Conservation (phyloP, 1,140 invertebrate species). For the Ladona fulva region DNA sequence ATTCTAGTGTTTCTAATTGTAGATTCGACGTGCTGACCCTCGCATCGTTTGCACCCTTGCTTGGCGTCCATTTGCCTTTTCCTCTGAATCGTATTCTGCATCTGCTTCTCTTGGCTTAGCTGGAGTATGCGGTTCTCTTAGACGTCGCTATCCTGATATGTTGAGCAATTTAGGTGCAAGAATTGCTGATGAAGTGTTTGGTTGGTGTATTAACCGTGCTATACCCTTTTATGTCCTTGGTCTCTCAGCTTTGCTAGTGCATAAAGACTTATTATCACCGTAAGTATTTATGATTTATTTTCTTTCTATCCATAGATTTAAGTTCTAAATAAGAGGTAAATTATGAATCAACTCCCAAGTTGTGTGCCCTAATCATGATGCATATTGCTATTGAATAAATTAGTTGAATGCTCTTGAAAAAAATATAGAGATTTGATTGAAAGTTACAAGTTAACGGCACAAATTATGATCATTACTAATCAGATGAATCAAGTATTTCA, state of each 20-base stretch:
- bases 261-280: slow-evolving; percentile 57
- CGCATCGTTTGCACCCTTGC: slow-evolving; percentile 52
- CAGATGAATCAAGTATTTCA: too few species aligned
- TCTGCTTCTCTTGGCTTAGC: slow-evolving; percentile 21
- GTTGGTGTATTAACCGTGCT: slow-evolving; percentile 41
- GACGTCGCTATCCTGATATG: slow-evolving; percentile 24
- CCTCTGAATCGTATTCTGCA: slow-evolving; percentile 32
- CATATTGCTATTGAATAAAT: too few species aligned
- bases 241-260: slow-evolving; percentile 52
- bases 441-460: too few species aligned
- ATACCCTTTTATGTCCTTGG: slow-evolving; percentile 46
- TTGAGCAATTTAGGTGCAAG: slow-evolving; percentile 38
- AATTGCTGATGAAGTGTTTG: slow-evolving; percentile 43
- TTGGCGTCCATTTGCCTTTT: slow-evolving; percentile 49
- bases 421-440: too few species aligned
- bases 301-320: too few species aligned
- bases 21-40: slow-evolving; percentile 54
- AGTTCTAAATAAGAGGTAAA: too few species aligned
- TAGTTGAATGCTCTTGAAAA: too few species aligned
- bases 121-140: slow-evolving; percentile 20
- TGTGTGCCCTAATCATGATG: too few species aligned
- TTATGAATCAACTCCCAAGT: too few species aligned
- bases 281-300: slow-evolving; percentile 34
- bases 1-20: slow-evolving; percentile 26
- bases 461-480: too few species aligned